These are phyloP conservation scores for Arothron firmamentum DNA, from an alignment of 2,113 vertebrate species.

Conservation along the genomic window DNA sequence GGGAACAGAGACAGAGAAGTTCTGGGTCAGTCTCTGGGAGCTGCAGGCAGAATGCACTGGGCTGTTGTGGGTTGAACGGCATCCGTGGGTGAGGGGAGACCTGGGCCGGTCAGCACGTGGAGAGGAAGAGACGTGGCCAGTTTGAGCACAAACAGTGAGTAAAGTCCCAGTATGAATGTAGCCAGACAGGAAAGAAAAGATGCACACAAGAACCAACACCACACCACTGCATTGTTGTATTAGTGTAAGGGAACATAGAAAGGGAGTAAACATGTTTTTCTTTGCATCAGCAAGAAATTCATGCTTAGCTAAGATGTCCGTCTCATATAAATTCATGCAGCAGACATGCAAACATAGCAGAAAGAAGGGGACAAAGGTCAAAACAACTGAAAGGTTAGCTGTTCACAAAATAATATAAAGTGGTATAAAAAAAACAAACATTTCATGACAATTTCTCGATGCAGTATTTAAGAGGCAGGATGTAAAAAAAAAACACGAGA, in stretches of 20 bases:
- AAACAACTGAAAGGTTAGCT: neutral
- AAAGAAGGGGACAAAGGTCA: neutral
- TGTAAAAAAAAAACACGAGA: neutral
- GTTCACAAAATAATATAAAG: neutral
- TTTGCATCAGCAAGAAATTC: slow-evolving; percentile 24
- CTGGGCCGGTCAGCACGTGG: slow-evolving; percentile 85
- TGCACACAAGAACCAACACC: slow-evolving; percentile 56
- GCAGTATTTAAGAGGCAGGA: neutral
- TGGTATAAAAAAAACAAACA: neutral
- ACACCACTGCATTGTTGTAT: slow-evolving; percentile 52
- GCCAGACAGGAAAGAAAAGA: slow-evolving; percentile 46
- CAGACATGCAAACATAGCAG: slow-evolving; percentile 45
- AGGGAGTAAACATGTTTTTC: slow-evolving; percentile 11
- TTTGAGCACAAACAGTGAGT: slow-evolving; percentile 55
- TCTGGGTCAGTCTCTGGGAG: slow-evolving; percentile 97
- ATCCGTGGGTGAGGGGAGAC: slow-evolving; percentile 98
- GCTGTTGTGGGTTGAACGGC: slow-evolving; percentile 99
- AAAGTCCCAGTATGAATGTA: slow-evolving; percentile 54
- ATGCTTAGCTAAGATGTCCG: slow-evolving; percentile 24
- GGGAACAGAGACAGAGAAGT: slow-evolving; percentile 99
- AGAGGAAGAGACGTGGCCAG: slow-evolving; percentile 56
- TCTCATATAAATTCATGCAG: slow-evolving; percentile 9
- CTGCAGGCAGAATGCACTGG: slow-evolving; percentile 96
- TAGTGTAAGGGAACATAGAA: slow-evolving; percentile 35
- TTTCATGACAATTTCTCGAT: neutral